Evolutionary conservation across 1,140 invertebrate genomes (phyloP), one percentile per base, ranked within the genome.

Genomic region (Leptestheria dahalacensis): DNA sequence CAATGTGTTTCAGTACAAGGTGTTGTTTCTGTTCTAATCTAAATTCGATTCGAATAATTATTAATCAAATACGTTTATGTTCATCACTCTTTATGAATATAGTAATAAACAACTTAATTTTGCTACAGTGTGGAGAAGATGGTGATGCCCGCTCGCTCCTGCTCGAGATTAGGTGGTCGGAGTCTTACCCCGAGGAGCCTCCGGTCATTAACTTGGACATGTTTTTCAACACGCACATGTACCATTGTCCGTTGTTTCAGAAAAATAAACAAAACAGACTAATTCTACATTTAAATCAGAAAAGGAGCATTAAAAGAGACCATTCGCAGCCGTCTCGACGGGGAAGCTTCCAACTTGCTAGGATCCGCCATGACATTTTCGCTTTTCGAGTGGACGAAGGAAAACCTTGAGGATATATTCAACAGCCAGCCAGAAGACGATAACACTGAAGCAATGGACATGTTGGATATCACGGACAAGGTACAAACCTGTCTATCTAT

Each of bases 201-300:
- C 91, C 92, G 29, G 73, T 68, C 9, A 79, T 95, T 48, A 93
- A 86, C 72, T 77, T 97, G 75, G 84, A 94, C 68, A 82, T 87
- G 26, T 97, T 96, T 74, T 96, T 92, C 68, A 97, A 97, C 74
- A 86, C 88, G 68, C 84, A 90, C 72, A 73, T 93, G 91, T 94
- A 79, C n/a, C n/a, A n/a, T n/a, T n/a, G n/a, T n/a, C n/a, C n/a
- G n/a, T n/a, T n/a, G n/a, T n/a, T n/a, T n/a, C n/a, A n/a, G n/a
- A n/a, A n/a, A n/a, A n/a, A n/a, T n/a, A n/a, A n/a, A n/a, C n/a
- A n/a, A n/a, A n/a, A n/a, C n/a, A n/a, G n/a, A n/a, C n/a, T n/a
- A n/a, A n/a, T n/a, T n/a, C n/a, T n/a, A n/a, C n/a, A n/a, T n/a
- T n/a, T n/a, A n/a, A n/a, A n/a, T n/a, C 66, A 91, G 88, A 71